These are phyloP conservation scores for Caenorhabditis panamensis DNA, from an alignment of 2,888 invertebrate species.

Conservation along the genomic window DNA sequence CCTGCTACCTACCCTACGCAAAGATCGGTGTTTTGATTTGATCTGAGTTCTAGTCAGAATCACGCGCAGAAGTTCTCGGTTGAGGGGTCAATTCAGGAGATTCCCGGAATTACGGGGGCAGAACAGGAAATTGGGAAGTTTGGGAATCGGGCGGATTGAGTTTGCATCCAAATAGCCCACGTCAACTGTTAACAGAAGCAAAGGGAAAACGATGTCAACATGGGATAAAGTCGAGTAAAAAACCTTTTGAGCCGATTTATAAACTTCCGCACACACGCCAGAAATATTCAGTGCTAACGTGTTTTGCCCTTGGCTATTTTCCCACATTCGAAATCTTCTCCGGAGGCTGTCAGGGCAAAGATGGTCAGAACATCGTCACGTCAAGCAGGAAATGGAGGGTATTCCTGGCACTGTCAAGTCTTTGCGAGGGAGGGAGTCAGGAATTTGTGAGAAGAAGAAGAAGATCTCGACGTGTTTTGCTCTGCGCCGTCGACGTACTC, in stretches of 20 bases:
- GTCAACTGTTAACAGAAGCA: constrained; percentile 14
- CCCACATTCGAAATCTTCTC: constrained; percentile 55
- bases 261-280: constrained; percentile 34
- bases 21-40: background rate
- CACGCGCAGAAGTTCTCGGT: background rate
- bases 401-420: background rate
- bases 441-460: background rate
- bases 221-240: constrained; percentile 23
- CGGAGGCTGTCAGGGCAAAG: constrained; percentile 44
- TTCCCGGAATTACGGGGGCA: background rate
- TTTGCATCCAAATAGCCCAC: background rate
- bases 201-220: constrained; percentile 22
- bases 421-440: background rate
- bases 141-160: background rate
- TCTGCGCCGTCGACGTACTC: background rate
- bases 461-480: constrained; percentile 4
- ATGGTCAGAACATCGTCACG: constrained; percentile 38
- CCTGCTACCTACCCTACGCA: background rate
- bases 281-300: constrained; percentile 42
- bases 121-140: constrained; percentile 24
- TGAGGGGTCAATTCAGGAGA: background rate
- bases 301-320: constrained; percentile 60
- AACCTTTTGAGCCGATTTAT: constrained; percentile 50
- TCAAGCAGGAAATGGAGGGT: constrained; percentile 10
- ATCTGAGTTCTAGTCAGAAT: background rate